Conservation (phyloP, 1,140 invertebrate genomes). For the Philotrypesis tridentata region DNA sequence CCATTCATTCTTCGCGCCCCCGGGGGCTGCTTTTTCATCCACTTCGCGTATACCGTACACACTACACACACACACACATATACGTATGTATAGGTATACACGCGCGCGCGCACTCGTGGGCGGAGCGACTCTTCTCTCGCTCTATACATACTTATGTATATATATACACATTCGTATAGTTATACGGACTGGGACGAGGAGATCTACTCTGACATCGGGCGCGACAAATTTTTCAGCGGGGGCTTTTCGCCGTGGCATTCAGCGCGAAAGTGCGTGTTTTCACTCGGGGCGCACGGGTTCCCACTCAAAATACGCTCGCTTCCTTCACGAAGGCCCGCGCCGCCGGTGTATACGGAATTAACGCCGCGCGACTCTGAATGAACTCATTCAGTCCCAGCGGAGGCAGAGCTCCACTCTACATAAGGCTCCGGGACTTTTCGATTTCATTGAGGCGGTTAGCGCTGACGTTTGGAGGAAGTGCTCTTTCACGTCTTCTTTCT, state of each 20-base stretch:
- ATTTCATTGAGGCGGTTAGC: conserved; percentile 39
- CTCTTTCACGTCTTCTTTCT: conserved; percentile 41
- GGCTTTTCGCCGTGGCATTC: conserved; percentile 46
- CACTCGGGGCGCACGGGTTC: conserved; percentile 54
- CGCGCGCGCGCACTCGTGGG: conserved; percentile 47
- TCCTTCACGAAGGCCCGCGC: too few relatives aligned
- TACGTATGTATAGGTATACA: too few relatives aligned
- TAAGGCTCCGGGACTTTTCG: conserved; percentile 44
- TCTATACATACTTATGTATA: conserved; percentile 30
- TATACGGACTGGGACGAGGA: too few relatives aligned
- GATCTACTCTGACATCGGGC: conserved; percentile 27
- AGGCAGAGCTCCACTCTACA: too few relatives aligned
- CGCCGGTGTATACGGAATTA: too few relatives aligned
- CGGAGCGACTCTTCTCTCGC: conserved; percentile 46
- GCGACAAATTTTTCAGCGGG: conserved; percentile 57
- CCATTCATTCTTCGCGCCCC: conserved; percentile 47
- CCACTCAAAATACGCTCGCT: conserved; percentile 54
- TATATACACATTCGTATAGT: too few relatives aligned
- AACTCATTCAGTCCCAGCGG: too few relatives aligned
- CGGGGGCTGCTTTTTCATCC: conserved; percentile 44
- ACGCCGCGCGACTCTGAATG: conserved; percentile 37
- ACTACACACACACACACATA: too few relatives aligned
- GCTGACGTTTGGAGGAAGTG: conserved; percentile 45
- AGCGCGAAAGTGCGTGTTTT: conserved; percentile 56
- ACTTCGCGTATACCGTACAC: conserved; percentile 3